Percentiles rank a stretch among this genome's conserved stretches.
phyloP scores from a whole-genome alignment of 2,888 invertebrate genomes.

The Lasius fuliginosus region DNA sequence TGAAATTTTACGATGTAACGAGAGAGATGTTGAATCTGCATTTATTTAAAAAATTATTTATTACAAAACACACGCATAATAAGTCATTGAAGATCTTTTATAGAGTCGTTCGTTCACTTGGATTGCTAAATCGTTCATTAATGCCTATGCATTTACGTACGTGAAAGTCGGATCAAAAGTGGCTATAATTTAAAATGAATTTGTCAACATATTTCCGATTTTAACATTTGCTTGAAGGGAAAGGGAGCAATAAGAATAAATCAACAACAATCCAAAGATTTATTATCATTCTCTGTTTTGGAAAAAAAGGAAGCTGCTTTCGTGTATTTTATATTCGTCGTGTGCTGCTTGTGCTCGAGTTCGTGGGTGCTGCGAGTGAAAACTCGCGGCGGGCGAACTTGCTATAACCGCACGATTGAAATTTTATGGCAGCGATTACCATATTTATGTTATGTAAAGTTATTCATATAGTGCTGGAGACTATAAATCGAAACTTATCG shows the following conservation, averaged over 20 bases:
- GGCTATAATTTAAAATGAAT: not conserved
- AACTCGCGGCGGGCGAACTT: constrained; percentile 46
- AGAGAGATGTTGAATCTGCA: constrained; percentile 16
- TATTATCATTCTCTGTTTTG: constrained; percentile 14
- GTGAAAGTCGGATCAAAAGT: not conserved
- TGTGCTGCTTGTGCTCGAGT: constrained; percentile 42
- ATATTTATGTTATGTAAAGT: constrained; percentile 58
- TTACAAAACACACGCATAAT: not conserved
- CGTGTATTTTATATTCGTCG: constrained; percentile 55
- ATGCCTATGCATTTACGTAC: not conserved
- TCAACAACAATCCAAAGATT: constrained; percentile 39
- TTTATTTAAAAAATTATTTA: not conserved
- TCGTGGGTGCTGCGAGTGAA: constrained; percentile 49
- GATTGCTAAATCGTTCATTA: not conserved
- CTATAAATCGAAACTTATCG: constrained; percentile 59
- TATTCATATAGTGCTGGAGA: constrained; percentile 58
- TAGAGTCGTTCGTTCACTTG: not conserved
- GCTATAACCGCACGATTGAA: constrained; percentile 56
- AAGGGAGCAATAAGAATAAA: constrained; percentile 18
- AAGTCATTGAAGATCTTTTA: not conserved
- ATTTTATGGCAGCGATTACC: constrained; percentile 56
- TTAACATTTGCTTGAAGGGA: not conserved
- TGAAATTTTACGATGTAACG: constrained; percentile 26
- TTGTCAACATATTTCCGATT: constrained; percentile 1
- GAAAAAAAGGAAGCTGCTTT: constrained; percentile 28